These are phyloP conservation scores for Tinamus major DNA, from an alignment of 2,797 vertebrate species.

Conservation along the genomic window DNA sequence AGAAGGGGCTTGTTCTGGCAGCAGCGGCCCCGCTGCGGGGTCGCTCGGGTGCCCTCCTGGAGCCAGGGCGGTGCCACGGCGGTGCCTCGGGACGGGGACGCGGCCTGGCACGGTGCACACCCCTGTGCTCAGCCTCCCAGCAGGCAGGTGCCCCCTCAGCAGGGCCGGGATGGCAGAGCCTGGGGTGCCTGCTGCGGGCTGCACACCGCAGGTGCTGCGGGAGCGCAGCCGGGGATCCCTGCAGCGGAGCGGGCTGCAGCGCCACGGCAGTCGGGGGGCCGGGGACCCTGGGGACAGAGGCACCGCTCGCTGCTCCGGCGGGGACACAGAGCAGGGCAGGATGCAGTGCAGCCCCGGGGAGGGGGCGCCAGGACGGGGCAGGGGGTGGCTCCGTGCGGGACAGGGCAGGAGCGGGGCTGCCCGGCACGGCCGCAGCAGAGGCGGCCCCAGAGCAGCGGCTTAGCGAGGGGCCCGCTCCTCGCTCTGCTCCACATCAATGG, in stretches of 20 bases:
- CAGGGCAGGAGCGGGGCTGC: background rate
- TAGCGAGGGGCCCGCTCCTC: slow-evolving; percentile 82
- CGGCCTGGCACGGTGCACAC: background rate
- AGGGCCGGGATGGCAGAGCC: too few relatives aligned
- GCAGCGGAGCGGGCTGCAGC: too few relatives aligned
- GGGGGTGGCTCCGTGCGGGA: background rate
- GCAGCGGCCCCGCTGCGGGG: too few relatives aligned
- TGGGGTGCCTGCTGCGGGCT: background rate
- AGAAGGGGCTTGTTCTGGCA: background rate
- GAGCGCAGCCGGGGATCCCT: too few relatives aligned
- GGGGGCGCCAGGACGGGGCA: background rate
- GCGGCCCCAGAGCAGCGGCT: slow-evolving; percentile 73
- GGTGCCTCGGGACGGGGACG: background rate
- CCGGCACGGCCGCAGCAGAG: background rate
- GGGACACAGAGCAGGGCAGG: background rate
- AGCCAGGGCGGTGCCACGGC: background rate
- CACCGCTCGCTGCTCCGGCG: background rate
- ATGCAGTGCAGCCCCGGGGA: fast-evolving
- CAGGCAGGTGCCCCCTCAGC: background rate
- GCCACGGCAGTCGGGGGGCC: fast-evolving
- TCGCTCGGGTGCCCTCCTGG: background rate
- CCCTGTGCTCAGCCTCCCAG: fast-evolving
- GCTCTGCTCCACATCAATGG: slow-evolving; percentile 91
- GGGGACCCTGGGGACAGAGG: background rate
- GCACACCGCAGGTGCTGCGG: background rate